Conservation (phyloP, 37 sponge, comb jelly and placozoan genomes). For the Sycon ciliatum region DNA sequence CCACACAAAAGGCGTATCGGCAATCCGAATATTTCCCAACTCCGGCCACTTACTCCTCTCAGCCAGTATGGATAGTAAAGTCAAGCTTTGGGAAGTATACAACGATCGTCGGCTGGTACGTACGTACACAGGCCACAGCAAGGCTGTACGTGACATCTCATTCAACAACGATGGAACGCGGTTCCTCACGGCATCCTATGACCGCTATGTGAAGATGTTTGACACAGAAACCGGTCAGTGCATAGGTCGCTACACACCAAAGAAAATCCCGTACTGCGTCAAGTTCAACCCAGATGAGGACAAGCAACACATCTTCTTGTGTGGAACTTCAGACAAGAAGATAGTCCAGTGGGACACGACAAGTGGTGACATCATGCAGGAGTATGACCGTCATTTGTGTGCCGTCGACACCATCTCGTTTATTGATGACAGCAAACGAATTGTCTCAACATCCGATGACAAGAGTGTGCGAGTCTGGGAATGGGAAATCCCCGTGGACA, state of each 20-base stretch:
- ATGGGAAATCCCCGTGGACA: constrained; percentile 97
- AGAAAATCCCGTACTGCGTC: constrained; percentile 87
- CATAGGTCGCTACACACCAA: constrained; percentile 57
- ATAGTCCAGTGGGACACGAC: constrained; percentile 85
- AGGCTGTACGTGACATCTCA: constrained; percentile 80
- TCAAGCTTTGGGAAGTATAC: constrained; percentile 97
- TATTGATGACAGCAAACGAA: constrained; percentile 86
- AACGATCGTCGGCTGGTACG: constrained; percentile 70
- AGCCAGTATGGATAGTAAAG: constrained; percentile 85
- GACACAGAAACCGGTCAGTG: constrained; percentile 96
- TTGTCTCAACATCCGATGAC: constrained; percentile 97
- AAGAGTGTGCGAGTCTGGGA: constrained; percentile 98
- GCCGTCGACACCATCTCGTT: constrained; percentile 95
- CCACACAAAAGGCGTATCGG: constrained; percentile 82
- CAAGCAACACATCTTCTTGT: constrained; percentile 85
- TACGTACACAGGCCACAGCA: constrained; percentile 81
- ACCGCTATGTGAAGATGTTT: constrained; percentile 84
- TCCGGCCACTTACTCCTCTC: constrained; percentile 90
- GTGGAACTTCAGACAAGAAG: constrained; percentile 89
- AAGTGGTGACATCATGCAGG: constrained; percentile 79
- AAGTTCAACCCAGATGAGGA: constrained; percentile 92
- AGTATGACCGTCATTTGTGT: constrained; percentile 97
- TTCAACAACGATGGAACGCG: constrained; percentile 87
- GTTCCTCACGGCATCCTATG: constrained; percentile 86
- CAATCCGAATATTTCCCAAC: constrained; percentile 71